Evolutionary conservation across 2,888 invertebrate species (phyloP).

Genomic region (Rhagonycha fulva): DNA sequence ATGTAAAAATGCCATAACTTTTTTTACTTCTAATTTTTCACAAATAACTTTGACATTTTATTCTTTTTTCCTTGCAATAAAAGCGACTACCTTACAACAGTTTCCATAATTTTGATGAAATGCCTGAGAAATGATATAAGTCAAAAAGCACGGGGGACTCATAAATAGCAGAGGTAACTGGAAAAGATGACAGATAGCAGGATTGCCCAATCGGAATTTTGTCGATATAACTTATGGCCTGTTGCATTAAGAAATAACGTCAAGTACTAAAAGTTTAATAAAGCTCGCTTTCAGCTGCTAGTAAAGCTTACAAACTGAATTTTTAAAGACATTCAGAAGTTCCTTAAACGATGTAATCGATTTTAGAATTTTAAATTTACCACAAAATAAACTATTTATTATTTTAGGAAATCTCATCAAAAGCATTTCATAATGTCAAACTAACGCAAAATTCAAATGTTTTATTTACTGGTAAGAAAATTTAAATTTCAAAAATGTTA

Average conservation of each 20-base stretch:
- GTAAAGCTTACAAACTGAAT: background rate
- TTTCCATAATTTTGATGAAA: slow-evolving; percentile 21
- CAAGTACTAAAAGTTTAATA: slow-evolving; percentile 2
- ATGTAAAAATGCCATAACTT: slow-evolving; percentile 1
- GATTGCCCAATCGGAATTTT: slow-evolving; percentile 12
- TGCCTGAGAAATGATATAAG: slow-evolving; percentile 19
- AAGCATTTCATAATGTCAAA: background rate
- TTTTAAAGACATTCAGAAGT: background rate
- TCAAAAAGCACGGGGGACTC: slow-evolving; percentile 18
- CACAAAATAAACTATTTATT: background rate
- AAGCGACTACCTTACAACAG: slow-evolving; percentile 8
- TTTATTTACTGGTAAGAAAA: background rate
- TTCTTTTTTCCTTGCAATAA: slow-evolving; percentile 14
- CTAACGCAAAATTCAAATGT: too few relatives aligned
- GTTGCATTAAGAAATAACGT: slow-evolving; percentile 14
- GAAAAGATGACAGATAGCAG: slow-evolving; percentile 18
- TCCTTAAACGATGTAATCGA: background rate
- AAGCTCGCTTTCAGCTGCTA: background rate
- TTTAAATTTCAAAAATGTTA: background rate
- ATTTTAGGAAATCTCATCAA: background rate
- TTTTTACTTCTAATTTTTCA: slow-evolving; percentile 11
- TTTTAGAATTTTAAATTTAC: background rate
- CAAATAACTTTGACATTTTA: slow-evolving; percentile 16
- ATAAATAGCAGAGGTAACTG: slow-evolving; percentile 20
- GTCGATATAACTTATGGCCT: slow-evolving; percentile 14